Evolutionary conservation across 2,888 invertebrate species (phyloP), one percentile per base, ranked within the genome.

Genomic region (Chironomus tentans): DNA sequence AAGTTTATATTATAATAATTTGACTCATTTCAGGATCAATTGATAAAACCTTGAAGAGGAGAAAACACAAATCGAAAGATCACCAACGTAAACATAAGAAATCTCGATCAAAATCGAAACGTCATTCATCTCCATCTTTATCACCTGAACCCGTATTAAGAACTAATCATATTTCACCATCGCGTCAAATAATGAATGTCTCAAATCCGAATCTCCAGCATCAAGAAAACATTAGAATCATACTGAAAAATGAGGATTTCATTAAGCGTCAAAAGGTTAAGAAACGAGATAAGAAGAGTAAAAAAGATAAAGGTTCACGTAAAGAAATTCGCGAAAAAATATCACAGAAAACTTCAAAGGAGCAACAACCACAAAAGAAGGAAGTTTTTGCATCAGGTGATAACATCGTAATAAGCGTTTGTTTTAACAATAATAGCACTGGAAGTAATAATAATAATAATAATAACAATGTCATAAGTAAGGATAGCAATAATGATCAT

Each of bases 381-480:
- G 76, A 76, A 56, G 94, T 96, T 3, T 95, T 94, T 82, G 94
- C 95, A 0, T 94, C 95, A 12, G 95, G 95, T 3, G 94, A 95
- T 83, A 95, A 95, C 82, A 95, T 96, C 80, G 87, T 96, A 78
- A 95, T 96, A 12, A 95, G 94, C 84, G 94, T 96, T 18, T 95
- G 94, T 83, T 96, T 95, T 84, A 91, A 92, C 82, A 92, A 56
- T 5, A 56, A 56, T 18, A 18, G 18, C 6, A 56, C 18, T 18
- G 18, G 56, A 18, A 56, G 10, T 38, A 10, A 18, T 7, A 56
- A 6, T 56, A 56, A 56, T 56, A 56, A 56, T 15, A 50, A 50
- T 50, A 50, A 83, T 76, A 83, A 83, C 21, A 72, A 61, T 61
- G 12, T 18, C 2, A 70, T 38, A 38, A 38, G 38, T 38, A 38